Evolutionary conservation across 35 echinoderm and acorn worm genomes (phyloP).

Genomic region (Apostichopus parvimensis): DNA sequence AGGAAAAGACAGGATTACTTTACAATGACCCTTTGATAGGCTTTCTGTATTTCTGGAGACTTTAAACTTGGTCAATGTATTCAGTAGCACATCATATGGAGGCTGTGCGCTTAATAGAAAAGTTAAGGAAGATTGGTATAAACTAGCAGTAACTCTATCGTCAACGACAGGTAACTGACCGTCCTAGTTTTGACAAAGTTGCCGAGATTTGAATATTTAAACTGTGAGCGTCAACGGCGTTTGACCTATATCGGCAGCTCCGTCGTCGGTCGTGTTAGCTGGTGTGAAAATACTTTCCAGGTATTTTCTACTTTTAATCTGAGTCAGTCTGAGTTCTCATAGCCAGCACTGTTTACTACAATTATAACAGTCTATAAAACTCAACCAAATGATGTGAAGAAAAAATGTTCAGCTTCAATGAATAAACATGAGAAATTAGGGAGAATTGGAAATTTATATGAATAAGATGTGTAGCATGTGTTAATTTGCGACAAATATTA

Average conservation of each 20-base stretch:
- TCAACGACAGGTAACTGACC: background rate
- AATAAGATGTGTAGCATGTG: too few species aligned
- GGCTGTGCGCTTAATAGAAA: background rate
- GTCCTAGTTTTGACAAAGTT: constrained; percentile 14
- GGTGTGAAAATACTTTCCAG: too few species aligned
- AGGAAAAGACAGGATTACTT: background rate
- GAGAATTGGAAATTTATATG: too few species aligned
- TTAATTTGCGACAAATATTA: too few species aligned
- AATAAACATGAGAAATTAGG: too few species aligned
- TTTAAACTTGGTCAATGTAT: constrained; percentile 6
- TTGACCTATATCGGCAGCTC: background rate
- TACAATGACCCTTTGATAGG: constrained; percentile 5
- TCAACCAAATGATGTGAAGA: too few species aligned
- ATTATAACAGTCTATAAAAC: too few species aligned
- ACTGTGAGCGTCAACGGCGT: background rate
- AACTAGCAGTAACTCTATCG: background rate
- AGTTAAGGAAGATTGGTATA: background rate
- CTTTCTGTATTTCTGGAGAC: background rate
- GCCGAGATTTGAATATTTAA: background rate
- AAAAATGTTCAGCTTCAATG: too few species aligned
- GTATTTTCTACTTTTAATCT: too few species aligned
- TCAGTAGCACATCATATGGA: background rate
- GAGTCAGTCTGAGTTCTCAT: too few species aligned
- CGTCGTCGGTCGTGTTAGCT: too few species aligned
- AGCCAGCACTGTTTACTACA: too few species aligned